phyloP scores from a whole-genome alignment of 2,113 vertebrate species.

The Orientallactaga bullata region DNA sequence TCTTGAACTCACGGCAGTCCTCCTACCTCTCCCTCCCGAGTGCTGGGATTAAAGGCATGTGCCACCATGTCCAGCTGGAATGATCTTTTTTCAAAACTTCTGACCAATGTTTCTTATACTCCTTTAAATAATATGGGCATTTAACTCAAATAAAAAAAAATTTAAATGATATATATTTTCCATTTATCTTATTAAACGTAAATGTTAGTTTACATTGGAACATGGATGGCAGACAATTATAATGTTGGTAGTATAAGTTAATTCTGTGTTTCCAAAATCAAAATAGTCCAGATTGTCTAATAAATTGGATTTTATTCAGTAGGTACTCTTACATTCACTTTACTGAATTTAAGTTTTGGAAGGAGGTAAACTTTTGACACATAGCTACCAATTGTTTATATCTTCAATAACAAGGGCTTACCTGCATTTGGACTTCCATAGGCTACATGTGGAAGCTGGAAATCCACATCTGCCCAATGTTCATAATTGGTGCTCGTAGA shows the following conservation, averaged over 20 bases:
- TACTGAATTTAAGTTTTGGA: background rate
- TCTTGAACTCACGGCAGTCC: no score
- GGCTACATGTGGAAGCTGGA: background rate
- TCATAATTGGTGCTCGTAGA: rapidly evolving
- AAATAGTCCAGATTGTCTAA: constrained; percentile 24
- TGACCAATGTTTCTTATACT: background rate
- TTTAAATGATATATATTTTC: background rate
- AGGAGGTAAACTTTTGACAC: background rate
- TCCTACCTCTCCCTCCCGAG: no score
- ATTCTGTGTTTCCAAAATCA: background rate
- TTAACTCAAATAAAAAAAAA: background rate
- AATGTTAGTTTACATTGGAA: no score
- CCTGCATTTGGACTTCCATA: background rate
- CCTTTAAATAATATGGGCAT: background rate
- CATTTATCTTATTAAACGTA: background rate
- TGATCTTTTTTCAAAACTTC: constrained; percentile 16
- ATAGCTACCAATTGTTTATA: background rate
- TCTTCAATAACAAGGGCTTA: background rate
- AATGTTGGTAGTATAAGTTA: background rate
- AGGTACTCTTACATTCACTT: background rate
- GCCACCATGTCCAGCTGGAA: no score
- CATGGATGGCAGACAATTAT: background rate
- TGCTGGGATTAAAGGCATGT: no score
- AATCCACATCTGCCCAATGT: background rate
- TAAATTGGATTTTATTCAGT: background rate